phyloP scores from a whole-genome alignment of 2,113 vertebrate genomes.

The Triplophysa dalaica region DNA sequence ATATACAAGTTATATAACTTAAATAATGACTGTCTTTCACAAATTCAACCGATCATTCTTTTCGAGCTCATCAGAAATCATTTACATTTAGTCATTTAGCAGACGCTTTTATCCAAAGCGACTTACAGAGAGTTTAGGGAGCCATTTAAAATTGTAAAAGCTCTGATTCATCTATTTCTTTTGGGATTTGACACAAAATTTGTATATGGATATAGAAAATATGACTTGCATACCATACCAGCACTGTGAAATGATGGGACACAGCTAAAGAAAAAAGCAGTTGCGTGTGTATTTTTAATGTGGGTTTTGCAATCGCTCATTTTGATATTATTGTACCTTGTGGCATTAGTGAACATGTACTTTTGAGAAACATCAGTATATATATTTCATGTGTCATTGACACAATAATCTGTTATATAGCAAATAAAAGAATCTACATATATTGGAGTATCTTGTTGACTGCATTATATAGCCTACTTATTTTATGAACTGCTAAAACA shows the following conservation, averaged over 20 bases:
- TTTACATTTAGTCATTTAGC: too few relatives aligned
- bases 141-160: not conserved
- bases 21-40: not conserved
- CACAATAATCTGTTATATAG: conserved; percentile 22
- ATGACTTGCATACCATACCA: not conserved
- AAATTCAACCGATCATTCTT: conserved; percentile 2
- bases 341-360: conserved; percentile 33
- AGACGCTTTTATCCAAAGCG: too few relatives aligned
- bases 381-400: conserved; percentile 16
- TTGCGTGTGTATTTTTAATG: conserved; percentile 1
- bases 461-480: not conserved
- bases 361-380: conserved; percentile 32
- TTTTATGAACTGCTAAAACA: not conserved
- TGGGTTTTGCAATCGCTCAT: conserved; percentile 9
- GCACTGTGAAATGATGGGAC: not conserved
- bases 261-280: not conserved
- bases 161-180: not conserved
- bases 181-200: conserved; percentile 3
- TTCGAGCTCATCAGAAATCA: not conserved
- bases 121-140: not conserved
- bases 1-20: not conserved
- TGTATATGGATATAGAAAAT: not conserved
- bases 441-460: not conserved
- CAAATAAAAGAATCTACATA: not conserved
- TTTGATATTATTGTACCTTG: conserved; percentile 21